Percentiles rank a stretch among this genome's conserved stretches.
Evolutionary conservation across 2,888 invertebrate genomes (phyloP).

Genomic region (Cremastobaeus sp.): DNA sequence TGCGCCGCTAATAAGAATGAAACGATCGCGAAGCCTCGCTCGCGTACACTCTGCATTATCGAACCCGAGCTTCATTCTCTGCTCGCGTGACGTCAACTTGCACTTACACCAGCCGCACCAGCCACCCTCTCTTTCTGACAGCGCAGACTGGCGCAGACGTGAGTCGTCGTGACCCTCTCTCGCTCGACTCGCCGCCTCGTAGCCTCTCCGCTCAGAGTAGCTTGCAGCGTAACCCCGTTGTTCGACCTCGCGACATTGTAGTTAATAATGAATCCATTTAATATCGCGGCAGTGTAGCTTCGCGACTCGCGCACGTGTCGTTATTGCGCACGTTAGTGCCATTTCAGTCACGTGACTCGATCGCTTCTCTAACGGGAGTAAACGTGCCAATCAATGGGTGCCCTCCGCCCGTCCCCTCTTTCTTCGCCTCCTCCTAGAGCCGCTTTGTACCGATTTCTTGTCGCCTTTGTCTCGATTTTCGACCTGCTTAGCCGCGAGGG

Average conservation of each 20-base stretch:
- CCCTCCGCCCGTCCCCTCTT: too few relatives aligned
- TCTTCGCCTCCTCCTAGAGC: too few relatives aligned
- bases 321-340: background rate
- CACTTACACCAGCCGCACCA: constrained; percentile 31
- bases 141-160: constrained; percentile 36
- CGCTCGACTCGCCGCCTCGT: constrained; percentile 3
- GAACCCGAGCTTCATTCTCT: constrained; percentile 41
- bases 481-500: too few relatives aligned
- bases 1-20: constrained; percentile 25
- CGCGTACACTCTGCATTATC: constrained; percentile 42
- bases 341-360: too few relatives aligned
- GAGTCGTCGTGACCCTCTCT: background rate
- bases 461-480: too few relatives aligned
- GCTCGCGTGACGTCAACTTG: constrained; percentile 32
- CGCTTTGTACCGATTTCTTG: too few relatives aligned
- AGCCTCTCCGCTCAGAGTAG: constrained; percentile 11
- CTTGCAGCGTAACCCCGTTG: constrained; percentile 50
- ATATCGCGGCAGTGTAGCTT: constrained; percentile 38
- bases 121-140: background rate
- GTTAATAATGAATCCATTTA: constrained; percentile 57
- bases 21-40: constrained; percentile 37
- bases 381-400: too few relatives aligned
- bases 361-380: too few relatives aligned
- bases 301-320: constrained; percentile 24
- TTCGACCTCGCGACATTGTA: constrained; percentile 54